Evolutionary conservation across 2,797 vertebrate species (phyloP).

Genomic region (Morelia viridis): DNA sequence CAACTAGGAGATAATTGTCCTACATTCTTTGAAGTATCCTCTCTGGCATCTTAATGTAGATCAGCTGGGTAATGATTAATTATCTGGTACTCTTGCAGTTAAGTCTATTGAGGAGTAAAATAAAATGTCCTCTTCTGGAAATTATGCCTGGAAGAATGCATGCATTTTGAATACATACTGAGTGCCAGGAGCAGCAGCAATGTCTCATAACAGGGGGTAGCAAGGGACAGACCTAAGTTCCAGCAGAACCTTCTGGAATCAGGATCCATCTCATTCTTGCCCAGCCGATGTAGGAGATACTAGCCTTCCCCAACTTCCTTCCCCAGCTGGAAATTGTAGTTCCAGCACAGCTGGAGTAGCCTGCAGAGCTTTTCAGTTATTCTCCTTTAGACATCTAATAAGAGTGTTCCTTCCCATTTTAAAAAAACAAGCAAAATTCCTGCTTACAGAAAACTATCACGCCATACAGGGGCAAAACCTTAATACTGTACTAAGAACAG

Average conservation of each 20-base stretch:
- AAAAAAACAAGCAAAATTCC: background rate
- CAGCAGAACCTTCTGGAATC: background rate
- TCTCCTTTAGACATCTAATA: background rate
- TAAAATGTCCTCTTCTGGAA: slow-evolving; percentile 59
- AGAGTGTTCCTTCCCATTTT: background rate
- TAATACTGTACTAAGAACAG: background rate
- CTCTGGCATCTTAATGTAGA: slow-evolving; percentile 36
- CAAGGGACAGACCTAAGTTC: slow-evolving; percentile 5
- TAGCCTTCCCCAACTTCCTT: background rate
- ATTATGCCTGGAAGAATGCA: slow-evolving; percentile 30
- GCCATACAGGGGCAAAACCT: background rate
- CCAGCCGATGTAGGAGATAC: background rate
- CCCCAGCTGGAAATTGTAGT: background rate
- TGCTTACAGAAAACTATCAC: background rate
- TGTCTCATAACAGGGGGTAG: background rate
- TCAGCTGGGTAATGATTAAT: slow-evolving; percentile 63
- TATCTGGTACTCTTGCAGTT: slow-evolving; percentile 60
- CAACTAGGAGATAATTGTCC: slow-evolving; percentile 57
- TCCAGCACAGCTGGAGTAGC: no score
- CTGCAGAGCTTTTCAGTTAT: background rate
- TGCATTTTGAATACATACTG: slow-evolving; percentile 28
- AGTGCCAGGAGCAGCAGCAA: background rate
- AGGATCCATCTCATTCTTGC: background rate
- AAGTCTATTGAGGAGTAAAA: slow-evolving; percentile 60
- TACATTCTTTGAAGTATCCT: slow-evolving; percentile 39